Conservation (phyloP, 1,140 invertebrate species). For the Pogonognathellus flavescens region DNA sequence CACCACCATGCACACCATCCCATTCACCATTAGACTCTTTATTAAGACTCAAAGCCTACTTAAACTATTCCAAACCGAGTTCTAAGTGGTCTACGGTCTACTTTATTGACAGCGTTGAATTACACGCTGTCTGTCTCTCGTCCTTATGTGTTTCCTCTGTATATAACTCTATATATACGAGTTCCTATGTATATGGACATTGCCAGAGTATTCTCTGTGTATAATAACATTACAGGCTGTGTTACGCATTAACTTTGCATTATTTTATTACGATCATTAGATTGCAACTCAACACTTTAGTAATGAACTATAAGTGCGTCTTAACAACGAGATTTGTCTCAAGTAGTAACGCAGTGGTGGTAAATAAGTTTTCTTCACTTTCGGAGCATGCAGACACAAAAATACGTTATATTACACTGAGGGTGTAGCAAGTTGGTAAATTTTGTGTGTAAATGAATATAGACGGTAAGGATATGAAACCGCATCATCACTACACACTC, state of each 20-base stretch:
- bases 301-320: background rate
- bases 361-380: conserved; percentile 1
- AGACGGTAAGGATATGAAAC: background rate
- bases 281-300: background rate
- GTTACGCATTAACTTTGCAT: background rate
- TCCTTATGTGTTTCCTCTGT: too few species aligned
- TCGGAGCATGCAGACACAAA: too few species aligned
- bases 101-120: conserved; percentile 9
- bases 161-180: too few species aligned
- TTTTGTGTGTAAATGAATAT: too few species aligned
- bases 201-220: too few species aligned
- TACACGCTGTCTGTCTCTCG: background rate
- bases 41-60: too few species aligned
- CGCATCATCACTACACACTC: background rate
- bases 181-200: too few species aligned
- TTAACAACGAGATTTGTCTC: background rate
- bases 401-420: background rate
- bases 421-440: too few species aligned
- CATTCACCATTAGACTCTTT: too few species aligned
- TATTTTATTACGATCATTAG: background rate
- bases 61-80: too few species aligned
- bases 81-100: conserved; percentile 11
- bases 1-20: too few species aligned
- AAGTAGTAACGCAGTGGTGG: background rate
- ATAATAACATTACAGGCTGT: background rate